A percentile compares a stretch with the other conserved stretches of the same genome.
Conservation (phyloP, 2,797 vertebrate species). For the Serranus cabrilla region DNA sequence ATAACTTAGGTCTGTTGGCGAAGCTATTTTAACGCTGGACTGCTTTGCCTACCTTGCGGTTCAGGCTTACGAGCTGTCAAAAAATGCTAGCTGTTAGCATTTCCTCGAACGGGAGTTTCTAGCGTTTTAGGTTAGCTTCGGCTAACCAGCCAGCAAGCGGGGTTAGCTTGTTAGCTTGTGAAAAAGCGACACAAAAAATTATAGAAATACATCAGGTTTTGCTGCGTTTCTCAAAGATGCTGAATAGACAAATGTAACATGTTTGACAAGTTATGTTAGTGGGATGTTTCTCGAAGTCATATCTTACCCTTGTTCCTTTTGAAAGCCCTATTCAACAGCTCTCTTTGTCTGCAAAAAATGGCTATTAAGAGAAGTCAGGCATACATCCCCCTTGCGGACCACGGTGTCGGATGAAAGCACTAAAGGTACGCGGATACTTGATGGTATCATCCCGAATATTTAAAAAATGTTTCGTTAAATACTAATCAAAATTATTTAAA, state of each 20-base stretch:
- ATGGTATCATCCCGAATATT: constrained; percentile 78
- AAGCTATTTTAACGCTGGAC: neutral
- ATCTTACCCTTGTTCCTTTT: constrained; percentile 79
- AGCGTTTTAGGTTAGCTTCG: constrained; percentile 50
- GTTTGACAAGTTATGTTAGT: neutral
- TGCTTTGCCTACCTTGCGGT: neutral
- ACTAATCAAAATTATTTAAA: constrained; percentile 40
- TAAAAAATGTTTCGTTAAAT: constrained; percentile 36
- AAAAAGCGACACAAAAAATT: constrained; percentile 53
- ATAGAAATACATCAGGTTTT: constrained; percentile 19
- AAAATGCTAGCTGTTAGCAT: constrained; percentile 72
- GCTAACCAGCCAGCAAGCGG: constrained; percentile 57
- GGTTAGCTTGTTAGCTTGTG: constrained; percentile 72
- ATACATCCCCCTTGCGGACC: constrained; percentile 81
- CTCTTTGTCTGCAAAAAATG: constrained; percentile 90
- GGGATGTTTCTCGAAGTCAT: constrained; percentile 25
- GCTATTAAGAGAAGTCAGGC: constrained; percentile 85
- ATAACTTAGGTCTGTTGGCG: neutral
- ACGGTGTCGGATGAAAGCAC: constrained; percentile 74
- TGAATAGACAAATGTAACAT: neutral
- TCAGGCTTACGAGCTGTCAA: constrained; percentile 50
- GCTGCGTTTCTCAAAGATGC: neutral
- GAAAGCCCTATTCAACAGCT: constrained; percentile 82
- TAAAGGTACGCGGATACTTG: constrained; percentile 55
- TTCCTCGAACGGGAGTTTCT: constrained; percentile 43